Percentiles rank a stretch among this genome's conserved stretches.
phyloP scores from a whole-genome alignment of 2,113 vertebrate species.

The Mesitornis unicolor region DNA sequence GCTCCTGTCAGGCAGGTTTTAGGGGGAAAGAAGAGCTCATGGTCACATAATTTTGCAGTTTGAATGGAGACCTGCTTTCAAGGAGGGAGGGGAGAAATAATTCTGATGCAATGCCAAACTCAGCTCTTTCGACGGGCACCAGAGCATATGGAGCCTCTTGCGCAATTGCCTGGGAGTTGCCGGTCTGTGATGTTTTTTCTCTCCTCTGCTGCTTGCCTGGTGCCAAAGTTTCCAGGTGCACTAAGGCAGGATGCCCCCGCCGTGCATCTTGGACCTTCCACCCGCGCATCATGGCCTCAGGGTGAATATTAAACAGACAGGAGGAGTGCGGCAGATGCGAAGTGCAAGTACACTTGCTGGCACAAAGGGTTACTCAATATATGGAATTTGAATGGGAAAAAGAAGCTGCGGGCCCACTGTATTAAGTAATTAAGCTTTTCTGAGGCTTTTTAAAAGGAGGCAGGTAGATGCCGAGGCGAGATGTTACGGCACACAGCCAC shows the following conservation, averaged over 20 bases:
- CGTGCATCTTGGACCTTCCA: neutral
- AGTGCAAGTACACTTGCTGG: neutral
- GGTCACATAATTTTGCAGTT: neutral
- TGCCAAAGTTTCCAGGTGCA: constrained; percentile 37
- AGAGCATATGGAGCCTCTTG: constrained; percentile 31
- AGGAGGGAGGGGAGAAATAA: neutral
- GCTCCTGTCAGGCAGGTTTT: neutral
- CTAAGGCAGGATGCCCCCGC: neutral
- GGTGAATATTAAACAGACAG: constrained; percentile 43
- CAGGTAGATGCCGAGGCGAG: neutral
- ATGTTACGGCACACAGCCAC: neutral
- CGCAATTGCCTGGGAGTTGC: neutral
- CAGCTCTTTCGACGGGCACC: accelerated
- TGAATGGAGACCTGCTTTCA: neutral
- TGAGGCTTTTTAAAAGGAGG: neutral
- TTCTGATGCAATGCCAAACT: neutral
- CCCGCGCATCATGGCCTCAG: accelerated
- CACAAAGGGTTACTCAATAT: neutral
- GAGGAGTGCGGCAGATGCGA: neutral
- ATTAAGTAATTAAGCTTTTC: neutral
- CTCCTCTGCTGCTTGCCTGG: neutral
- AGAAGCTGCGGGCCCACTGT: neutral
- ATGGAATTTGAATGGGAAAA: neutral
- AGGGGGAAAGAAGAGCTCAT: neutral
- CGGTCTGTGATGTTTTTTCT: neutral